Base-by-base conservation (phyloP, 2,888 invertebrate species). In the Chloroclysta siterata region DNA sequence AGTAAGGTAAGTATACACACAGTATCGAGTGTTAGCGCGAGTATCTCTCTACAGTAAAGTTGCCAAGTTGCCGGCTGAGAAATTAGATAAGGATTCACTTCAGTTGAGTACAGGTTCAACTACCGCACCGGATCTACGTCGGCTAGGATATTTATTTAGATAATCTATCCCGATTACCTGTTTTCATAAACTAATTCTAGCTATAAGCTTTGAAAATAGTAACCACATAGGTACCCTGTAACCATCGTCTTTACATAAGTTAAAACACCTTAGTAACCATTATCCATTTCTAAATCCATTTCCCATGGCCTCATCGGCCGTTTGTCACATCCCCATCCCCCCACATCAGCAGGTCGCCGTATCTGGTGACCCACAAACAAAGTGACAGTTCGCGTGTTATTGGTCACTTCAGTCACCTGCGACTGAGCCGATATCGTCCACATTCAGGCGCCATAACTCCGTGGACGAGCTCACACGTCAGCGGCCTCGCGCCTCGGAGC, bases 81-180 rank as follows among this genome's bases (percentile, higher is more conserved):
- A 39, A 61, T 52, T 55, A 56, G 62, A 53, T 56, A 52, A 62
- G 62, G 62, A 62, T 62, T 62, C 55, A 53, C 33, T 61, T 54
- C 13, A 55, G 60, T 36, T 22, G 14, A 50, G 33, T 42, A 51
- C 48, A 44, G 28, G 46, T 53, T 60, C 53, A 44, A 61, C 55
- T 51, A 39, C 22, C 60, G 17, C 59, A 33, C 11, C 39, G n/a
- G 22, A 46, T 46, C 13, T 11, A 5, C 17, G 17, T 13, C 17
- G 13, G 15, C 5, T 17, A n/a, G 3, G 50, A 17, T 46, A 52
- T 44, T 42, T 22, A 46, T 60, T 54, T 29, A 33, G 22, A 36
- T 29, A 10, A n/a, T n/a, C n/a, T n/a, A n/a, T n/a, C n/a, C n/a
- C n/a, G 7, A 8, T 33, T 33, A 33, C 33, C 8, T 7, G 33